Evolutionary conservation across 2,888 invertebrate genomes (phyloP).

Genomic region (Hybos culiciformis): DNA sequence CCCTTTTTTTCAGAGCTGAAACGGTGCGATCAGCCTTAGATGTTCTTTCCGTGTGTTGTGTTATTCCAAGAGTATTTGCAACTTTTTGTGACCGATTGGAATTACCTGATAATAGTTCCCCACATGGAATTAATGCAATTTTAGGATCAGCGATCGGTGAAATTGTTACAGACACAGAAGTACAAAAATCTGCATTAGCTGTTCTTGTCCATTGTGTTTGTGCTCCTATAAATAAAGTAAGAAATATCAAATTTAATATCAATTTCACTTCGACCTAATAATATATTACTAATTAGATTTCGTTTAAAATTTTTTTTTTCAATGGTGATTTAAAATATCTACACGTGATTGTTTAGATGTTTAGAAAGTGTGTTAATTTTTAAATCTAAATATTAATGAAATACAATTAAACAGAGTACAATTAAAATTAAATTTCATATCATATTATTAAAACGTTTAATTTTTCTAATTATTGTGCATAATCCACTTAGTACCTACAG

Average conservation of each 20-base stretch:
- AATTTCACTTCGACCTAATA: not conserved
- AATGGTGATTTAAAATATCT: not conserved
- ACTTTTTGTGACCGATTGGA: slow-evolving; percentile 63
- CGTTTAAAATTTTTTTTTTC: not conserved
- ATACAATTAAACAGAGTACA: too few relatives aligned
- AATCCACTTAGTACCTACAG: too few relatives aligned
- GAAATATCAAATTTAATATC: not conserved
- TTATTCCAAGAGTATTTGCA: slow-evolving; percentile 67
- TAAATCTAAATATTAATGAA: too few relatives aligned
- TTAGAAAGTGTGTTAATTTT: too few relatives aligned
- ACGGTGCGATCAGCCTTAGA: slow-evolving; percentile 72
- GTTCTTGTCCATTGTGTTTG: slow-evolving; percentile 90
- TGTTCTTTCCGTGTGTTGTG: slow-evolving; percentile 78
- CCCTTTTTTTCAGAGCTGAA: slow-evolving; percentile 53
- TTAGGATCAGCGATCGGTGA: slow-evolving; percentile 83
- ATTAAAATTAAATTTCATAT: too few relatives aligned
- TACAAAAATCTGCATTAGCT: slow-evolving; percentile 79
- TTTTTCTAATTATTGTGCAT: too few relatives aligned
- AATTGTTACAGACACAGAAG: slow-evolving; percentile 78
- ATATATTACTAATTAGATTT: not conserved
- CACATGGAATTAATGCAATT: slow-evolving; percentile 68
- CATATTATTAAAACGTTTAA: too few relatives aligned
- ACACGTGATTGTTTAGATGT: slow-evolving; percentile 12
- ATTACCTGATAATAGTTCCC: slow-evolving; percentile 60
- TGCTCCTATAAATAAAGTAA: slow-evolving; percentile 68